A percentile compares a stretch with the other conserved stretches of the same genome.
These are phyloP conservation scores for Anoplolepis gracilipes DNA, from an alignment of 1,140 invertebrate genomes.

Conservation along the genomic window DNA sequence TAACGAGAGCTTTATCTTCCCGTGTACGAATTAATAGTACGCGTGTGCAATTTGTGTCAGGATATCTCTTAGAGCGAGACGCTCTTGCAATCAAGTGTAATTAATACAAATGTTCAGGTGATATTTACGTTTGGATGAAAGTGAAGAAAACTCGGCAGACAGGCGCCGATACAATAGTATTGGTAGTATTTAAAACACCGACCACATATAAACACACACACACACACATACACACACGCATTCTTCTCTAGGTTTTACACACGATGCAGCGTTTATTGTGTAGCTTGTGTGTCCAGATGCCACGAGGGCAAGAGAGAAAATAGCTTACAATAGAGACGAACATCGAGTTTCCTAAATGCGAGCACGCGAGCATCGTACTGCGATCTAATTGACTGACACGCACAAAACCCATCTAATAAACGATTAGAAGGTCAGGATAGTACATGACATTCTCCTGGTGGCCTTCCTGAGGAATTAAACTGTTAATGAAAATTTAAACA, in stretches of 20 bases:
- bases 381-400: conserved; percentile 59
- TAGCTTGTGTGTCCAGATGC: neutral
- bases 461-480: conserved; percentile 26
- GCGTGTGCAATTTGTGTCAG: neutral
- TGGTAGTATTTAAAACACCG: neutral
- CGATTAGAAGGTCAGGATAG: conserved; percentile 45
- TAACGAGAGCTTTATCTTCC: neutral
- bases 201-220: too few species aligned
- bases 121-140: neutral
- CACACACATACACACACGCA: neutral
- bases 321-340: conserved; percentile 5
- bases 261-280: neutral
- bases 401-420: conserved; percentile 62
- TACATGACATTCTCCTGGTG: conserved; percentile 29
- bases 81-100: conserved; percentile 3
- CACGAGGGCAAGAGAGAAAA: neutral
- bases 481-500: conserved; percentile 14
- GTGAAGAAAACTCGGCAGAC: neutral
- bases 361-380: conserved; percentile 10
- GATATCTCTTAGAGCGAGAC: neutral
- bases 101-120: conserved; percentile 29
- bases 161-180: neutral
- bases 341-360: conserved; percentile 47
- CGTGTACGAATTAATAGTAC: neutral
- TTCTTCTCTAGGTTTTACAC: conserved; percentile 5